A percentile compares a stretch with the other conserved stretches of the same genome.
Conservation (phyloP, 2,888 invertebrate species). For the Diarsia mendica region DNA sequence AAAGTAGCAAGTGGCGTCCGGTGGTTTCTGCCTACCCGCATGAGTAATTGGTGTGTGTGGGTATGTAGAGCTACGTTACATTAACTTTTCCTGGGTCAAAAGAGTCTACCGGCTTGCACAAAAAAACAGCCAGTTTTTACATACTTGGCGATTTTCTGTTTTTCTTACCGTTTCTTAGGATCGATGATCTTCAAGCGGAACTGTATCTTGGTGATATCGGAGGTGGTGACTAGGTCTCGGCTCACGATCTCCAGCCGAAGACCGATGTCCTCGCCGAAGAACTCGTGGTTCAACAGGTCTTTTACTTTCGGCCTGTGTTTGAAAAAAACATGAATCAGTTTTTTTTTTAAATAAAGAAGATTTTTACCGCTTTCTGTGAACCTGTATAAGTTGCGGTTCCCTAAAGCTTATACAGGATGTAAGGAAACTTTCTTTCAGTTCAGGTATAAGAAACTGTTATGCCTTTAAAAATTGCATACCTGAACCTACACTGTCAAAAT, state of each 20-base stretch:
- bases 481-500: no score
- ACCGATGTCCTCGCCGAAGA: slow-evolving; percentile 98
- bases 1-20: no score
- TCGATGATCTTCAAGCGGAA: slow-evolving; percentile 98
- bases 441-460: no score
- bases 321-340: background rate
- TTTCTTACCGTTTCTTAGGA: slow-evolving; percentile 96
- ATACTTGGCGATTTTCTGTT: background rate
- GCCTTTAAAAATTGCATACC: no score
- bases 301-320: slow-evolving; percentile 95
- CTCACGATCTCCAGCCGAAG: slow-evolving; percentile 91
- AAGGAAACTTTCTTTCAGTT: no score
- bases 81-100: background rate
- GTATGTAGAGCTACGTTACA: background rate
- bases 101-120: background rate
- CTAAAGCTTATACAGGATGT: background rate
- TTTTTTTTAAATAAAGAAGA: background rate
- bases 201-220: slow-evolving; percentile 94
- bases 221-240: slow-evolving; percentile 92
- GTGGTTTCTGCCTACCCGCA: no score
- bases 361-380: background rate
- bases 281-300: slow-evolving; percentile 98
- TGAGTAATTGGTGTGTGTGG: no score
- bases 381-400: background rate
- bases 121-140: background rate